Evolutionary conservation across 1,140 invertebrate genomes (phyloP).

Genomic region (Oscheius sp.): DNA sequence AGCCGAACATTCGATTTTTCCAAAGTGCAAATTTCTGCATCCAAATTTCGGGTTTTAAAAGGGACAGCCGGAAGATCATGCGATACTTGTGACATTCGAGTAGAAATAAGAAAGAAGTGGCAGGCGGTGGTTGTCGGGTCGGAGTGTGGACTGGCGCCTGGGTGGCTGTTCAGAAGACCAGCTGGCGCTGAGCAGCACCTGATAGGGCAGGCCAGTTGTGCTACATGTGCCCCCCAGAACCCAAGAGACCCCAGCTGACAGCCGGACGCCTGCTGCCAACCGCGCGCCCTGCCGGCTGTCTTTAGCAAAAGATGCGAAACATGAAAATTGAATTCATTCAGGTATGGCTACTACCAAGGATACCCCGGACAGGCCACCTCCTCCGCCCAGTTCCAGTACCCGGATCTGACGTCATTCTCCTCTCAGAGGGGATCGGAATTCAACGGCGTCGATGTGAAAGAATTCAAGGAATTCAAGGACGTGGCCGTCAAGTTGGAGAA

Average conservation of each 20-base stretch:
- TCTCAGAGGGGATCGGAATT: slow-evolving; percentile 15
- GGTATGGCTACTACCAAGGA: slow-evolving; percentile 35
- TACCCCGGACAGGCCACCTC: slow-evolving; percentile 20
- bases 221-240: no score
- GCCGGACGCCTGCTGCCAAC: not conserved
- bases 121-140: not conserved
- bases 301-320: not conserved
- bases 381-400: slow-evolving; percentile 18
- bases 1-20: no score
- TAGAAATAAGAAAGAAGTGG: not conserved
- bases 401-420: slow-evolving; percentile 15
- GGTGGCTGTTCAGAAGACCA: not conserved
- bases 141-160: not conserved
- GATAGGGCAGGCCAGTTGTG: not conserved
- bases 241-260: not conserved
- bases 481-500: slow-evolving; percentile 17
- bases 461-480: not conserved
- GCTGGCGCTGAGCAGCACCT: not conserved
- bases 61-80: no score
- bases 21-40: no score
- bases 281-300: not conserved
- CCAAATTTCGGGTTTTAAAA: no score
- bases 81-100: no score
- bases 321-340: slow-evolving; percentile 12
- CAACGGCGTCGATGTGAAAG: not conserved